Base-by-base conservation (phyloP, 2,113 vertebrate species). In the Myotis davidii region DNA sequence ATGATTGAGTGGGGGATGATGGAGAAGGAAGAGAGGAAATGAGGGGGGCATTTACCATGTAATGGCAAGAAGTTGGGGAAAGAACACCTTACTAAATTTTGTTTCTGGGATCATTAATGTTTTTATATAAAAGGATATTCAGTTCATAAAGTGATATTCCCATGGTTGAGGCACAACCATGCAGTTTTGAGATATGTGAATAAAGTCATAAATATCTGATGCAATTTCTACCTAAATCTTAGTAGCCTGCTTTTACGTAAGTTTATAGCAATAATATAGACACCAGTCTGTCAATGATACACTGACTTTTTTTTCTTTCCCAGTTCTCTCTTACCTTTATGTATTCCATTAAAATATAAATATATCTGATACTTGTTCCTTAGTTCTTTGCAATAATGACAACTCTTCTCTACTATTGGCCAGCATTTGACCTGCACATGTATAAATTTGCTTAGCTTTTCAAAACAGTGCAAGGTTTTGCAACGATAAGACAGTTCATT, bases 401-500 rank as follows among this genome's bases (percentile, higher is more conserved):
- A 56, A 9, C 21, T 39, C 59, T 29, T 94, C 34, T 72, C 32
- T n/a, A 65, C 20, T 9, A 21, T 67, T 78, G 77, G n/a, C 85
- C 82, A 88, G 23, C 7, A 6, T 95, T 84, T 77, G 61, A 94
- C 85, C 67, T 88, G 69, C 29, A 45, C 17, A 9, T 87, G 29
- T 70, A 61, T 90, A 88, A 84, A 92, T 96, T 90, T 92, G 85
- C 69, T 94, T 85, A 83, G 25, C 67, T 91, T 96, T 95, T 69
- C 85, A 88, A 94, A 92, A 72, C 64, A 94, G 39, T 56, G n/a
- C 59, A 96, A 92, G 94, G 45, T 89, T 96, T 97, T 85, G 59
- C 34, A 59, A 91, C 91, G 93, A 96, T 93, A 94, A 94, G 79
- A 59, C 64, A 82, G 54, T 84, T 94, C 86, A 91, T 97, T 96